Evolutionary conservation across 2,888 invertebrate genomes (phyloP).

Genomic region (Falcaria lacertinaria): DNA sequence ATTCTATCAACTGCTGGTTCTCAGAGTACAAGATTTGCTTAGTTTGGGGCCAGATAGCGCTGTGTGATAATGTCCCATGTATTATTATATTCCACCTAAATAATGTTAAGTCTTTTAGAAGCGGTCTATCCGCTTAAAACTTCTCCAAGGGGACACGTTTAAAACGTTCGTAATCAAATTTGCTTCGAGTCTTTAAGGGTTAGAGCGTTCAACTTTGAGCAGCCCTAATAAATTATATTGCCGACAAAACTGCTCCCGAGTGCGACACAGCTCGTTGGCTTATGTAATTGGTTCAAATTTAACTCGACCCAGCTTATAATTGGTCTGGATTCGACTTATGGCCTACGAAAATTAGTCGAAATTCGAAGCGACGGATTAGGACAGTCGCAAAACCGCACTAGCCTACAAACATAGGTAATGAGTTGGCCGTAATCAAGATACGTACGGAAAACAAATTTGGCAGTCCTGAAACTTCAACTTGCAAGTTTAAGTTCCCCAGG

Average conservation of each 20-base stretch:
- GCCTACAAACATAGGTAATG: constrained; percentile 67
- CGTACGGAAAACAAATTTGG: constrained; percentile 64
- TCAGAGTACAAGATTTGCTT: no score
- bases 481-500: constrained; percentile 57
- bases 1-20: no score
- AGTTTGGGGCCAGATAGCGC: no score
- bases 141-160: constrained; percentile 65
- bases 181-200: constrained; percentile 77
- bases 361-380: constrained; percentile 65
- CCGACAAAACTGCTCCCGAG: constrained; percentile 77
- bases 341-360: constrained; percentile 64
- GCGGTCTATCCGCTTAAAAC: constrained; percentile 66
- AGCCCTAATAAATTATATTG: constrained; percentile 78
- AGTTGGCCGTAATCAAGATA: constrained; percentile 68
- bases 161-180: constrained; percentile 76
- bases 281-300: constrained; percentile 78
- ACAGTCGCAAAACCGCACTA: constrained; percentile 49
- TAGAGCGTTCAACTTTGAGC: constrained; percentile 74
- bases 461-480: constrained; percentile 15
- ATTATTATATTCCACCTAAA: no score
- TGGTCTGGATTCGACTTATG: constrained; percentile 66
- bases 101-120: constrained; percentile 19
- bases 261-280: constrained; percentile 78
- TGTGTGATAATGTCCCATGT: no score
- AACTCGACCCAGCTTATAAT: constrained; percentile 72